phyloP scores from a whole-genome alignment of 2,888 invertebrate species.

The Meteorus cinctellus region DNA sequence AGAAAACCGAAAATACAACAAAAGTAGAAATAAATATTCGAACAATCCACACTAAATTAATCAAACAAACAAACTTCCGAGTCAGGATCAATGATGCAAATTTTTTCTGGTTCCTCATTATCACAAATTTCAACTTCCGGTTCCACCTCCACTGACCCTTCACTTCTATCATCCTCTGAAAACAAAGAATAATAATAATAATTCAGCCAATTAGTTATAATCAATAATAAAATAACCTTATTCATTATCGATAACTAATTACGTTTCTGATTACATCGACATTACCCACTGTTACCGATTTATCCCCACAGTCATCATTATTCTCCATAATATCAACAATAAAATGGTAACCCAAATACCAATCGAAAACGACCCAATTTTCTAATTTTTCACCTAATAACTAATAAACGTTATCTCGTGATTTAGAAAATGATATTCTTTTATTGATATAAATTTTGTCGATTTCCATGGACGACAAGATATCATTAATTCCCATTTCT shows the following conservation, averaged over 20 bases:
- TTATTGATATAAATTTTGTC: not conserved
- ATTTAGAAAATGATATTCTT: not conserved
- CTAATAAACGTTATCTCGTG: not conserved
- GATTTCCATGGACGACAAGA: not conserved
- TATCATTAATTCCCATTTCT: not conserved
- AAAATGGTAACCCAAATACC: not conserved
- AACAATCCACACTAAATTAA: too few species aligned
- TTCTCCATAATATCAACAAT: slow-evolving; percentile 31
- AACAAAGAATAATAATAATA: not conserved
- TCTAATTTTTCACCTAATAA: not conserved
- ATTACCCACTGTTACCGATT: slow-evolving; percentile 31
- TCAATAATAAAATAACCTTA: not conserved
- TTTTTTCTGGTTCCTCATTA: slow-evolving; percentile 75
- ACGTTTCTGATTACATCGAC: not conserved
- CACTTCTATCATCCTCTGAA: slow-evolving; percentile 60
- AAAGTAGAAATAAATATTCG: too few species aligned
- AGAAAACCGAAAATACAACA: too few species aligned
- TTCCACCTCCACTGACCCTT: slow-evolving; percentile 60
- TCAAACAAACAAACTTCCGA: slow-evolving; percentile 71
- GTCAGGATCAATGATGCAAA: slow-evolving; percentile 80
- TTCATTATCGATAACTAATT: not conserved
- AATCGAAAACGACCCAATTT: not conserved
- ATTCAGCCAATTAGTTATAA: not conserved
- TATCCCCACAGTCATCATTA: not conserved
- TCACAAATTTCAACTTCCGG: slow-evolving; percentile 56